These are phyloP conservation scores for Pteromalus puparum DNA, from an alignment of 1,140 invertebrate genomes.

Conservation along the genomic window DNA sequence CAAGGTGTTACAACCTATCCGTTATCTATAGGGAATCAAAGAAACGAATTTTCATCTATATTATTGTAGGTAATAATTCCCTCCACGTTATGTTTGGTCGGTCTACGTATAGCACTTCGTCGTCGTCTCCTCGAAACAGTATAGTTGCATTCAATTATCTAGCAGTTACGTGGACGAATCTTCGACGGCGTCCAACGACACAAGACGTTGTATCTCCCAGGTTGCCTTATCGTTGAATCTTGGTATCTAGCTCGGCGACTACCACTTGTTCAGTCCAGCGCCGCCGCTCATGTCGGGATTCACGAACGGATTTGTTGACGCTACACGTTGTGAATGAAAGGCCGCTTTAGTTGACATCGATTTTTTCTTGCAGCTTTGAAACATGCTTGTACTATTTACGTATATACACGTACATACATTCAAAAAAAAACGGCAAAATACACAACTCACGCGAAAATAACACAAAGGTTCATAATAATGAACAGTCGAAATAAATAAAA, in stretches of 20 bases:
- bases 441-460: neutral
- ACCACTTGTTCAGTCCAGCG: conserved; percentile 67
- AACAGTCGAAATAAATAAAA: conserved; percentile 21
- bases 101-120: conserved; percentile 22
- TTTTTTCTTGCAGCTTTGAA: neutral
- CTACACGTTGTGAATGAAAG: conserved; percentile 59
- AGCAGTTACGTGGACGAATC: conserved; percentile 37
- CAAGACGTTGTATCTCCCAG: neutral
- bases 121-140: neutral
- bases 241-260: conserved; percentile 55
- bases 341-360: neutral
- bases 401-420: neutral
- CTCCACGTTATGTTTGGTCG: conserved; percentile 14
- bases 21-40: conserved; percentile 15
- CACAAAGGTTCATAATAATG: neutral
- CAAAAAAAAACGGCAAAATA: neutral
- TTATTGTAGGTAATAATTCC: conserved; percentile 13
- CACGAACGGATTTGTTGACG: conserved; percentile 70
- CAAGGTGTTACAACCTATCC: neutral
- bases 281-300: conserved; percentile 60
- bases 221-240: conserved; percentile 45
- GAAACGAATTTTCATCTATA: neutral
- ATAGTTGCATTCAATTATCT: neutral
- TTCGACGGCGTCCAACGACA: conserved; percentile 5
- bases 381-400: neutral